Base-by-base conservation (phyloP, 2,888 invertebrate genomes). In the Agrilus cyanescens region DNA sequence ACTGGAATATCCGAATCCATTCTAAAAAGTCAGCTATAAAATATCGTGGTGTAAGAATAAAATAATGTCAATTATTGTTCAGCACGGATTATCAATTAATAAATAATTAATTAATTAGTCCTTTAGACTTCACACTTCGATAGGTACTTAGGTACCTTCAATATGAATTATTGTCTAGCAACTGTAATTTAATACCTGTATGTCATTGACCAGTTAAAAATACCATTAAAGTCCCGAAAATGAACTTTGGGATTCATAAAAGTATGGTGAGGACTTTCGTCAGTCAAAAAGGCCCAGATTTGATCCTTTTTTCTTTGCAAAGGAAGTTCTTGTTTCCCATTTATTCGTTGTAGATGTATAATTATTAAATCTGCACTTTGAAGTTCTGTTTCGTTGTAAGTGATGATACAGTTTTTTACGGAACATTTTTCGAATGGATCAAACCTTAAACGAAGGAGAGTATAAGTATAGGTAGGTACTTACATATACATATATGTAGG, bases 141-240 rank as follows among this genome's bases (percentile, higher is more conserved):
- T n/a, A n/a, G n/a, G n/a, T n/a, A n/a, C n/a, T n/a, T n/a, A n/a
- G n/a, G n/a, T n/a, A n/a, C n/a, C n/a, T n/a, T n/a, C n/a, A n/a
- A n/a, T n/a, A n/a, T n/a, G n/a, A n/a, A n/a, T n/a, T n/a, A n/a
- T n/a, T n/a, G n/a, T n/a, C n/a, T n/a, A n/a, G n/a, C n/a, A n/a
- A n/a, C 7, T 8, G 37, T 18, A 20, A 37, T 39, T 12, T 39
- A 13, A 50, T 58, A 80, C 75, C 74, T 70, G 57, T 77, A 81
- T 2, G 74, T 74, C 79, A 81, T 80, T 0, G 80, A 78, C 80
- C 81, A 81, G 57, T 81, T 81, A 54, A 81, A 86, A n/a, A 78
- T 48, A 12, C 74, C 71, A 46, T 76, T 69, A 50, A 76, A 72
- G 20, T 70, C 60, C 25, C 25, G 25, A 1, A 25, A 10, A 2